Evolutionary conservation across 2,888 invertebrate species (phyloP), one percentile per base, ranked within the genome.

Genomic region (Tetranychus piercei): DNA sequence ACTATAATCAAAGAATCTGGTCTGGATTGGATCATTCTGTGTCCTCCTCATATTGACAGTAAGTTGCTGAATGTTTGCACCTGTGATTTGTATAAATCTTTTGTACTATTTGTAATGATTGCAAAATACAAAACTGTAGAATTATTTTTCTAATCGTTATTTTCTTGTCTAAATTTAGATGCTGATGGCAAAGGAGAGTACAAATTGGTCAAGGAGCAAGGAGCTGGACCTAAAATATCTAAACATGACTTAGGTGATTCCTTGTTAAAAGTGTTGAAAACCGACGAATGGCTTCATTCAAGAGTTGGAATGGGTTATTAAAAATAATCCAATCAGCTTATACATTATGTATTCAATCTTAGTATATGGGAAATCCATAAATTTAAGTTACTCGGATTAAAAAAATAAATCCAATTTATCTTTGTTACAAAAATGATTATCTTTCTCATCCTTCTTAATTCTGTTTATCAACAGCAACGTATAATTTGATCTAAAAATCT

Each of bases 31-130:
- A 84, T 91, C 79, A 90, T 90, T 1, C 87, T 91, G 23, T 85
- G 88, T 78, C 90, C 92, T 7, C 91, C 92, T 0, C 91, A 91
- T 80, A 91, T 92, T 80, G 87, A 88, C 78, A 87, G 88, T 88
- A 81, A 82, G 81, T 34, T 22, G 15, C 1, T 55, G 15, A 55
- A 15, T 55, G 55, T 2, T 55, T 55, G 7, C 15, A 55, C 3
- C 55, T 55, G 2, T 55, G 55, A 15, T 15, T 55, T 55, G 55
- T 55, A 15, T 34, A 34, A n/a, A n/a, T n/a, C n/a, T n/a, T n/a
- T n/a, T n/a, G n/a, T n/a, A n/a, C n/a, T n/a, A n/a, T n/a, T n/a
- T n/a, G n/a, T n/a, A n/a, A n/a, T n/a, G n/a, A n/a, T n/a, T n/a
- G n/a, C n/a, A n/a, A 34, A 34, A 34, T 34, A 3, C 5, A 34